phyloP scores from a whole-genome alignment of 1,140 invertebrate genomes.

The Drosophila nebulosa region DNA sequence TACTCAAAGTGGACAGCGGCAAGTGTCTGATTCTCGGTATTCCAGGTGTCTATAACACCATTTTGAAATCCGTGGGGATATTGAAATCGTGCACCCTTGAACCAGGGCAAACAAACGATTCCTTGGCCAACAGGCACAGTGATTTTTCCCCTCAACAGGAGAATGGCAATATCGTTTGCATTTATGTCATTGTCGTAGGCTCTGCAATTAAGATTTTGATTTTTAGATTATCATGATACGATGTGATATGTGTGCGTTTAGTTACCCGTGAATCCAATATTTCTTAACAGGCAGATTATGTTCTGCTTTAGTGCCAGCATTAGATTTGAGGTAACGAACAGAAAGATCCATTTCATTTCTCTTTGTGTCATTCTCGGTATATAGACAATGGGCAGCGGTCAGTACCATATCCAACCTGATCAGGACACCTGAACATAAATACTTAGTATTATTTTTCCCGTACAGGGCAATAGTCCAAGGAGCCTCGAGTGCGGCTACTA shows the following conservation, averaged over 20 bases:
- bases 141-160: neutral
- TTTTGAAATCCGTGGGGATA: neutral
- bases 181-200: neutral
- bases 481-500: rapidly evolving
- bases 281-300: no score
- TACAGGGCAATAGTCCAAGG: constrained; percentile 7
- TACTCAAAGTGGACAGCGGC: neutral
- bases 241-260: no score
- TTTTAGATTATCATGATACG: neutral
- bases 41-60: neutral
- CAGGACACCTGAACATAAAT: constrained; percentile 7
- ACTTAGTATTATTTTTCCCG: neutral
- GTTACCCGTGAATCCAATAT: neutral
- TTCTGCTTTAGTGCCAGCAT: neutral
- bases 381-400: constrained; percentile 28
- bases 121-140: neutral
- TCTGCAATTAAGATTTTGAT: neutral
- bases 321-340: neutral
- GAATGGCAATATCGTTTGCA: neutral
- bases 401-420: constrained; percentile 5
- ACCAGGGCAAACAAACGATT: constrained; percentile 14
- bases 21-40: neutral
- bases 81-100: no score
- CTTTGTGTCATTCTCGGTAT: no score
- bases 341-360: neutral